Base-by-base conservation (phyloP, 2,888 invertebrate genomes). In the Eumacrocentrus americanus region DNA sequence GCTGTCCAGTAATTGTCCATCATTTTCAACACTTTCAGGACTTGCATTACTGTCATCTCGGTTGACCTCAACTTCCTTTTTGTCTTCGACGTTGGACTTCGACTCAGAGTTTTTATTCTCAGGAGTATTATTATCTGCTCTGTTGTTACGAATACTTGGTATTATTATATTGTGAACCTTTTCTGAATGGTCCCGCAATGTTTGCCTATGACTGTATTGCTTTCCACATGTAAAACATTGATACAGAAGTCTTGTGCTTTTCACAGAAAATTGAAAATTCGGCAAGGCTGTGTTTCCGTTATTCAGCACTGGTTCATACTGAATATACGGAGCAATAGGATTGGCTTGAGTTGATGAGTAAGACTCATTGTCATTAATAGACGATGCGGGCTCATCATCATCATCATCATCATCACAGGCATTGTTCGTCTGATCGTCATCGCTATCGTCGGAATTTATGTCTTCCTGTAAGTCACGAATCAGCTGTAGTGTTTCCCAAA, bases 401-500 rank as follows among this genome's bases (percentile, higher is more conserved):
- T 16, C 35, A 12, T 44, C 38, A 4, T 58, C 50, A 12, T 22
- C 46, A 42, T 37, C 20, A 4, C n/a, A n/a, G 29, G 5, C 9
- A 9, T 6, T 29, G 9, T 6, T 6, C 5, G 29, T 29, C 5
- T 38, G 48, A 9, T 55, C 51, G 3, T 47, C 14, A 1, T 57
- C 48, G 9, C 38, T 56, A 1, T 37, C 35, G 1, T 44, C 56
- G 25, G 12, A 16, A 47, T 40, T 37, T 9, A 35, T 46, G 3
- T 54, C 55, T 34, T 18, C 18, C 54, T 75, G 72, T 11, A 70
- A 47, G 47, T 70, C 68, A 58, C 73, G 74, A 48, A 81, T 75
- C 2, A 80, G 62, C 18, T 80, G 68, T 42, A 79, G 61, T 2
- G 80, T 80, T 54, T 80, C 72, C 79, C 80, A 80, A 57, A 81